Conservation (phyloP, 2,113 vertebrate species). For the Myrmophylax atrothorax region DNA sequence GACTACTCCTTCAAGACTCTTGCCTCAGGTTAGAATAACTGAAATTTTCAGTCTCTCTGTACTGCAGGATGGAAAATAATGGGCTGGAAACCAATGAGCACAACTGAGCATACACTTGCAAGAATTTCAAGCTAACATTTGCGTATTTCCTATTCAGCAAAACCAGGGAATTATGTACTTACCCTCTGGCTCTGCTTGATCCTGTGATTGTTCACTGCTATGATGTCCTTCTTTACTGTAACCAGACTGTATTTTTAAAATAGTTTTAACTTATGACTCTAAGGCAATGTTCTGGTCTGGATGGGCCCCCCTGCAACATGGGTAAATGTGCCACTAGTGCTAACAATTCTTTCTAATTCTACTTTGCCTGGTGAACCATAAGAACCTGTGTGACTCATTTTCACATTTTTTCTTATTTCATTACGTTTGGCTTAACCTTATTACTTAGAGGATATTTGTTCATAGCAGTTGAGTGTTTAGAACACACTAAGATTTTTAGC, state of each 20-base stretch:
- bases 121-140: background rate
- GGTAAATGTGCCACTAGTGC: background rate
- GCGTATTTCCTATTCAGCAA: background rate
- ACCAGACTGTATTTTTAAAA: background rate
- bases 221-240: background rate
- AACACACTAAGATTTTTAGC: background rate
- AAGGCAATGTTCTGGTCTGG: background rate
- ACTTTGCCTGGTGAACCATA: background rate
- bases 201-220: background rate
- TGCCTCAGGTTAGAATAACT: slow-evolving; percentile 35
- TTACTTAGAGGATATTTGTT: background rate
- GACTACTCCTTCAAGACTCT: background rate
- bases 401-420: background rate
- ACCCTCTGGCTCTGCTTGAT: background rate
- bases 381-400: background rate
- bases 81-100: background rate
- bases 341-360: background rate
- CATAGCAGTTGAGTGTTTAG: background rate
- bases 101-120: background rate
- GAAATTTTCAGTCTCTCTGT: background rate
- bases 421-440: background rate
- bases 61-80: background rate
- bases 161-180: background rate
- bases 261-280: background rate
- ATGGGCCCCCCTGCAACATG: background rate